Evolutionary conservation across 2,888 invertebrate genomes (phyloP), one percentile per base, ranked within the genome.

Genomic region (Drosophila phalerata): DNA sequence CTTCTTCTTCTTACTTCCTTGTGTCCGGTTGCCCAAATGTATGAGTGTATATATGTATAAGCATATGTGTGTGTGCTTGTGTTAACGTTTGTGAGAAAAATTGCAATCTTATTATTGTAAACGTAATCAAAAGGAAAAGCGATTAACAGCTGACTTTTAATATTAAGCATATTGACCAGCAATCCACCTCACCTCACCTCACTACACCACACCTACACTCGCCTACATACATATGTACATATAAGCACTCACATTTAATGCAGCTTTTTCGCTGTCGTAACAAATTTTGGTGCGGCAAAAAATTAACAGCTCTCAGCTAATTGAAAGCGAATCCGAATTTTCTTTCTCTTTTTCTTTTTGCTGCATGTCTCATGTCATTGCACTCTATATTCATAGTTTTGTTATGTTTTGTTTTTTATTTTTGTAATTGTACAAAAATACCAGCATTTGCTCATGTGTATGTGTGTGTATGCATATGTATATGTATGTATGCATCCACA

Each of bases 231-330:
- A 30, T 30, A 30, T 2, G 1, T 30, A 8, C 9, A 9, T 28
- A 28, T 6, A 9, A 8, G 10, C 30, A 37, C 8, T 6, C 13
- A n/a, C 6, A 43, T 34, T 11, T 56, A 8, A 42, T 19, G 34
- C 48, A 53, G 53, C 19, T 34, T 53, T 53, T 53, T 53, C 47
- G 51, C 64, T 69, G 60, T 70, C 68, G 70, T 70, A 77, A 69
- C 73, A 68, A 68, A 79, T 49, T 53, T 73, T 37, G 25, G n/a
- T 55, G 19, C 19, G 19, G 52, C 28, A 45, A 25, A 30, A 49
- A 55, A 45, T 64, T n/a, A 42, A 64, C 81, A 73, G 69, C 51
- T 70, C 73, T 69, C 63, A 74, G 67, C 84, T 86, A 86, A 86
- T 86, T 86, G 71, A 86, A 74, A 81, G 64, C 75, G 64, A 60